Conservation (phyloP, 2,888 invertebrate species). For the Oscheius sp. region DNA sequence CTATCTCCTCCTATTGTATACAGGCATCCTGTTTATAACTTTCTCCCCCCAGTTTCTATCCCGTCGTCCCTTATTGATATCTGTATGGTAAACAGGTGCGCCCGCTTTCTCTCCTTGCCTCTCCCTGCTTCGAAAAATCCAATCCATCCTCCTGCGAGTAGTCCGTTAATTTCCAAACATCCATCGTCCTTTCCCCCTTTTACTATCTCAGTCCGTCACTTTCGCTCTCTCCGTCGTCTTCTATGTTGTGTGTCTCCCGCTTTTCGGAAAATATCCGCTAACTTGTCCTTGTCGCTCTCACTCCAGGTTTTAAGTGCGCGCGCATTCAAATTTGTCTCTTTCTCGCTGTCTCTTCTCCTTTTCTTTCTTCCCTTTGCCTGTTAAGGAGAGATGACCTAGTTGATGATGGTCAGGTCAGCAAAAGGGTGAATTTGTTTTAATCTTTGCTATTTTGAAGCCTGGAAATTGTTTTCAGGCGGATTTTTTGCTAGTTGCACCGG, state of each 20-base stretch:
- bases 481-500: too few species aligned
- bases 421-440: too few species aligned
- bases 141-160: neutral
- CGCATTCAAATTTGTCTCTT: neutral
- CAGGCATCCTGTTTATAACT: too few species aligned
- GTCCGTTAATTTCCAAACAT: conserved; percentile 6
- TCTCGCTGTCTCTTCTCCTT: neutral
- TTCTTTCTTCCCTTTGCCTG: neutral
- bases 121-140: too few species aligned
- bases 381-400: neutral
- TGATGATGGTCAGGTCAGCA: too few species aligned
- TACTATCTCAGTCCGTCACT: neutral
- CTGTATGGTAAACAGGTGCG: too few species aligned
- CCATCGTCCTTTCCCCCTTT: neutral
- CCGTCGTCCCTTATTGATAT: too few species aligned
- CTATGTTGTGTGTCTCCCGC: too few species aligned
- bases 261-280: conserved; percentile 9
- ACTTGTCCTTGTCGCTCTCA: conserved; percentile 20
- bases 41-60: too few species aligned
- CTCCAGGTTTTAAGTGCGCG: conserved; percentile 1
- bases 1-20: too few species aligned
- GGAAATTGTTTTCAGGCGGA: too few species aligned
- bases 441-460: neutral
- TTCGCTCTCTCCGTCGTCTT: neutral
- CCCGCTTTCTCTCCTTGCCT: too few species aligned